phyloP scores from a whole-genome alignment of 2,113 vertebrate species.

The Labrus mixtus region DNA sequence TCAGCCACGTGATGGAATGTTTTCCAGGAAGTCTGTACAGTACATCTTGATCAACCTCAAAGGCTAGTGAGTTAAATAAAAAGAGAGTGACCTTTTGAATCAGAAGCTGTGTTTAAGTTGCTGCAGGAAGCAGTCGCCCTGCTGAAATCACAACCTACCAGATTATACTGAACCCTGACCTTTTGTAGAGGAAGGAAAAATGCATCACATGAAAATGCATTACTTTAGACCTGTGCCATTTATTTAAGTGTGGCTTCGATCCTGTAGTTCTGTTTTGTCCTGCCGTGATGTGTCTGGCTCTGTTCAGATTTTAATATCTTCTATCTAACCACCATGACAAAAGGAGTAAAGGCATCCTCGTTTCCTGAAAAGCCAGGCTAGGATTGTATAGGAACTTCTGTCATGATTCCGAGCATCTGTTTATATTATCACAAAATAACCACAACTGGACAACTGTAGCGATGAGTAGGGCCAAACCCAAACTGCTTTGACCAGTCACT shows the following conservation, averaged over 20 bases:
- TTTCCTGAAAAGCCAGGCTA: conserved; percentile 40
- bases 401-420: conserved; percentile 72
- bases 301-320: conserved; percentile 26
- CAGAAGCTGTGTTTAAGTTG: not conserved
- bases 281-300: not conserved
- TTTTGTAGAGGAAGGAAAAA: not conserved
- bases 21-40: conserved; percentile 3
- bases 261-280: conserved; percentile 4
- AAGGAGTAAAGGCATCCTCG: conserved; percentile 23
- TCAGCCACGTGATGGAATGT: not conserved
- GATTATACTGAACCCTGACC: not conserved
- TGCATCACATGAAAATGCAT: conserved; percentile 7
- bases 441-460: conserved; percentile 60
- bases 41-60: not conserved
- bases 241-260: not conserved
- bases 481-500: conserved; percentile 58
- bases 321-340: conserved; percentile 28
- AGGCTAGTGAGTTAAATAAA: not conserved
- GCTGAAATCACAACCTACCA: not conserved
- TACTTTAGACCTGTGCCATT: not conserved
- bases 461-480: conserved; percentile 58
- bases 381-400: conserved; percentile 48
- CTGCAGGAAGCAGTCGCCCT: conserved; percentile 10
- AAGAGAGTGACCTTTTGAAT: conserved; percentile 4
- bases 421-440: conserved; percentile 75